phyloP scores from a whole-genome alignment of 2,888 invertebrate genomes.

The Toxonevra muliebris region DNA sequence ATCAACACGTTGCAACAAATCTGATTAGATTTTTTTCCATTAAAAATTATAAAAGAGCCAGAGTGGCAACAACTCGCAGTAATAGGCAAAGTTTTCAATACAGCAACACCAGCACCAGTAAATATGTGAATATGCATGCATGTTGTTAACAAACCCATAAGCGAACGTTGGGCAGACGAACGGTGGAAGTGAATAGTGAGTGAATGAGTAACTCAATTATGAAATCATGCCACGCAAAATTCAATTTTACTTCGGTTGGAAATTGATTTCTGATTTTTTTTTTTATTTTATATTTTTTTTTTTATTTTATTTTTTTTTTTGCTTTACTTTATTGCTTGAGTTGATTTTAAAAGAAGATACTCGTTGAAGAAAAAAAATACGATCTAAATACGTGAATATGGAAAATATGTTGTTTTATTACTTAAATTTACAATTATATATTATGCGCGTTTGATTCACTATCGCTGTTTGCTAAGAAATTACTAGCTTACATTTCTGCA shows the following conservation, averaged over 20 bases:
- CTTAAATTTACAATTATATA: too few species aligned
- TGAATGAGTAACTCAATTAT: slow-evolving; percentile 40
- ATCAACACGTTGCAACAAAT: slow-evolving; percentile 1
- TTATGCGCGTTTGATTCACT: too few species aligned
- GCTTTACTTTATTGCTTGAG: slow-evolving; percentile 10
- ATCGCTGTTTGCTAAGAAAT: too few species aligned
- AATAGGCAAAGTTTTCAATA: too few species aligned
- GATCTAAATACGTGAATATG: too few species aligned
- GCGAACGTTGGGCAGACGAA: too few species aligned
- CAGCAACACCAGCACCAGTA: too few species aligned
- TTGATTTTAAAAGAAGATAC: background rate
- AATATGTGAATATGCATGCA: too few species aligned
- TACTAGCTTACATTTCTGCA: too few species aligned
- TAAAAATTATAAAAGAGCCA: background rate
- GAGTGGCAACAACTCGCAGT: background rate
- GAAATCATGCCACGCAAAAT: slow-evolving; percentile 32
- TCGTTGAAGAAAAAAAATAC: background rate
- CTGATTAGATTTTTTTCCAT: background rate
- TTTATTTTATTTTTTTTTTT: slow-evolving; percentile 8
- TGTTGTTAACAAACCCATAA: too few species aligned
- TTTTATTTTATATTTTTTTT: slow-evolving; percentile 2
- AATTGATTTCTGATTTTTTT: slow-evolving; percentile 15
- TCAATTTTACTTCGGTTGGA: slow-evolving; percentile 16
- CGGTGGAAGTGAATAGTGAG: too few species aligned
- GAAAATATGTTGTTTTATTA: too few species aligned